Percentiles rank a stretch among this genome's conserved stretches.
phyloP scores from a whole-genome alignment of 2,888 invertebrate species.

The Agrochola circellaris region DNA sequence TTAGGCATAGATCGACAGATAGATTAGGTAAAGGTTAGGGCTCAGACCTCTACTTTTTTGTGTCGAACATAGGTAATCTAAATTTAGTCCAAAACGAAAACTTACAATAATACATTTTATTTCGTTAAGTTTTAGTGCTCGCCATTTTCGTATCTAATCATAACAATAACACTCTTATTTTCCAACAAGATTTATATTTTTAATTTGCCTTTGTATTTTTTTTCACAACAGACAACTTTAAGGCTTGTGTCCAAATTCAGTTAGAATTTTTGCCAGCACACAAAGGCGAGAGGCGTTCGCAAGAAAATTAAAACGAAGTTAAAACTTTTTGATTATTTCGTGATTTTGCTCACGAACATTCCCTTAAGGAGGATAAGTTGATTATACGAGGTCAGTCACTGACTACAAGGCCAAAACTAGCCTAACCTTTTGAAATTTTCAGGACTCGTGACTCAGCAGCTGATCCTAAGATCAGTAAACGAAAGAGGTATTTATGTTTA shows the following conservation, averaged over 20 bases:
- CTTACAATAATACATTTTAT: not conserved
- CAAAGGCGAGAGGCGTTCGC: slow-evolving; percentile 48
- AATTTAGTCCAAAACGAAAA: not conserved
- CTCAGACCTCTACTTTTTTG: not conserved
- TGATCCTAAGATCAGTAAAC: not conserved
- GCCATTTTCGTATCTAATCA: not conserved
- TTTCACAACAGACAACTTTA: slow-evolving; percentile 47
- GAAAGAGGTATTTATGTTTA: not conserved
- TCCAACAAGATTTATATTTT: slow-evolving; percentile 14
- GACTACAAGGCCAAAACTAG: not conserved
- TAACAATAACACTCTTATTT: slow-evolving; percentile 30
- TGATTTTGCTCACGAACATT: slow-evolving; percentile 39
- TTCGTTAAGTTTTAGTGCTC: not conserved
- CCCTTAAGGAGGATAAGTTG: slow-evolving; percentile 20
- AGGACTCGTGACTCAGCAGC: no score
- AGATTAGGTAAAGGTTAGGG: not conserved
- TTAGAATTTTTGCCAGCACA: slow-evolving; percentile 46
- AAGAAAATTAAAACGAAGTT: slow-evolving; percentile 64
- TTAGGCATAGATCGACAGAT: not conserved
- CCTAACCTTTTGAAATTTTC: not conserved
- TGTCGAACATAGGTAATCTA: not conserved
- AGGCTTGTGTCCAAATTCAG: slow-evolving; percentile 43
- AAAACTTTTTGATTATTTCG: slow-evolving; percentile 68
- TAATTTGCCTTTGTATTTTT: slow-evolving; percentile 44
- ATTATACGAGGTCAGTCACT: slow-evolving; percentile 14